Evolutionary conservation across 2,888 invertebrate species (phyloP), one percentile per base, ranked within the genome.

Genomic region (Stratiomys singularior): DNA sequence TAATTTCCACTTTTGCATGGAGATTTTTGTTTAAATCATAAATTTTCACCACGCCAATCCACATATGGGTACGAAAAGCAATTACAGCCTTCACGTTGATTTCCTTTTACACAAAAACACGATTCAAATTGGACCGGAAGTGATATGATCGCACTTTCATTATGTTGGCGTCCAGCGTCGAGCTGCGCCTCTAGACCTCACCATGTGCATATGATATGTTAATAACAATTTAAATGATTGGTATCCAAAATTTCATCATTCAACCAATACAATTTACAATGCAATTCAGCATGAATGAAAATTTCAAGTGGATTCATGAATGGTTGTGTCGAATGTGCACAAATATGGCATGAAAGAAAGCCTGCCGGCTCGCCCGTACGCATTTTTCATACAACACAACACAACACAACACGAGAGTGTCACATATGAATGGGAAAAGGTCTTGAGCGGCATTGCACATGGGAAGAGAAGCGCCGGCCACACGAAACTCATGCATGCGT

Each of bases 111-210:
- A 52, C n/a, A n/a, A n/a, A n/a, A 52, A 52, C 15, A 18, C 7
- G 52, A 52, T 52, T 52, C n/a, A 18, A 52, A n/a, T 52, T 18
- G 7, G 52, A 52, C 2, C 52, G 52, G 52, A 52, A 52, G 15
- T 18, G 52, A 52, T 52, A 52, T 52, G 52, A 52, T n/a, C 52
- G 15, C 52, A 52, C 52, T 52, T 52, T 52, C 52, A 52, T 52
- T 52, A 18, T 52, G 52, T 15, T 52, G 52, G 52, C 52, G 52
- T 18, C 15, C 52, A 52, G 15, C 15, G 52, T 13, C 52, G 52
- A 15, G 4, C 4, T 9, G n/a, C 18, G 52, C 52, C n/a, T 4
- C 52, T 18, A 2, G 15, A 15, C 15, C n/a, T 4, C 15, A 13
- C 52, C 52, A 37, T 37, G 37, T 9, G 5, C 37, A 37, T 37